Evolutionary conservation across 2,113 vertebrate genomes (phyloP).

Genomic region (Xiphias gladius): DNA sequence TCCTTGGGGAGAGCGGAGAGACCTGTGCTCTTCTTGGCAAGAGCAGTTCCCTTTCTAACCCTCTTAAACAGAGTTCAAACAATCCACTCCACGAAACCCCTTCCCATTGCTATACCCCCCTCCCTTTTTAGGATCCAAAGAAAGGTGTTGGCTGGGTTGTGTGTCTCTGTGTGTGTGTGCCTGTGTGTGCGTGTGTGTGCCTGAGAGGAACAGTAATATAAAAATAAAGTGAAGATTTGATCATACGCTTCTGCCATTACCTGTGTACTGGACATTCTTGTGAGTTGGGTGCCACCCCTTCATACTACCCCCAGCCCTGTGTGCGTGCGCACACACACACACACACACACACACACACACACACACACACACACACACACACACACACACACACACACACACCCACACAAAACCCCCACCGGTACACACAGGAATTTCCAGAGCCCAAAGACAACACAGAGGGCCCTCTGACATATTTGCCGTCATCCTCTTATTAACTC

Average conservation of each 20-base stretch:
- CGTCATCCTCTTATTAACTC: slow-evolving; percentile 82
- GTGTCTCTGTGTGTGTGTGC: slow-evolving; percentile 16
- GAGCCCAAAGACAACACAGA: slow-evolving; percentile 75
- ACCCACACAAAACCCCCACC: slow-evolving; percentile 34
- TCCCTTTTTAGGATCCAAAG: slow-evolving; percentile 53
- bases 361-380: slow-evolving; percentile 35
- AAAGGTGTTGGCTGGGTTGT: slow-evolving; percentile 37
- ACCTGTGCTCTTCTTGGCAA: slow-evolving; percentile 70
- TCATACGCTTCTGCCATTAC: slow-evolving; percentile 77
- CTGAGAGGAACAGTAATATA: slow-evolving; percentile 63
- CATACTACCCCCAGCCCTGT: not conserved
- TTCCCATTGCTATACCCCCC: slow-evolving; percentile 37
- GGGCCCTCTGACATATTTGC: slow-evolving; percentile 80
- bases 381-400: slow-evolving; percentile 28
- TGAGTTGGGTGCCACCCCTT: slow-evolving; percentile 60
- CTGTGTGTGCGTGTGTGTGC: slow-evolving; percentile 31
- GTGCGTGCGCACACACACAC: slow-evolving; percentile 23
- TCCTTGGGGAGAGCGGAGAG: slow-evolving; percentile 63
- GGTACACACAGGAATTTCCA: slow-evolving; percentile 72
- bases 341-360: slow-evolving; percentile 27
- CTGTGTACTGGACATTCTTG: slow-evolving; percentile 72
- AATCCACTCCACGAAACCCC: slow-evolving; percentile 30
- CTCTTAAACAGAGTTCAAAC: slow-evolving; percentile 73
- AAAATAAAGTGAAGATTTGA: slow-evolving; percentile 74
- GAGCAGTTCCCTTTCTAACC: slow-evolving; percentile 53